Evolutionary conservation across 1,140 invertebrate genomes (phyloP).

Genomic region (Hormaphis cornu): DNA sequence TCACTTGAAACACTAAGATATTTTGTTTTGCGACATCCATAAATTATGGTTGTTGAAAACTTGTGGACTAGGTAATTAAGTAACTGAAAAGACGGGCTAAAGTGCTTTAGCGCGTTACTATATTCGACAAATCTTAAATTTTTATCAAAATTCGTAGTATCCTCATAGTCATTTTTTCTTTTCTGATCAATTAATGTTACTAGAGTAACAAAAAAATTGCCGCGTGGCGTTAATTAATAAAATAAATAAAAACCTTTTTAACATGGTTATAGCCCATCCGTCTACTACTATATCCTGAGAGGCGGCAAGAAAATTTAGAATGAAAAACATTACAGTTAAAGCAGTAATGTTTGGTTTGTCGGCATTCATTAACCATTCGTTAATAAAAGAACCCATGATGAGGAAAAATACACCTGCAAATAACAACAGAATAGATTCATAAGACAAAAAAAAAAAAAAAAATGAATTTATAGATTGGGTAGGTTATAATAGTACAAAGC

Average conservation of each 20-base stretch:
- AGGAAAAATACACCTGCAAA: constrained; percentile 58
- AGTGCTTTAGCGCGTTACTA: too few species aligned
- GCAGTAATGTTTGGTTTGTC: constrained; percentile 61
- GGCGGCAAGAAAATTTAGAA: constrained; percentile 83
- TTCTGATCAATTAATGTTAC: too few species aligned
- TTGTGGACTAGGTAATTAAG: too few species aligned
- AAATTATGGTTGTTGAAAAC: too few species aligned
- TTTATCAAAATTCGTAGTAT: too few species aligned
- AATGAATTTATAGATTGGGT: not conserved
- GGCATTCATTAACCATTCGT: not conserved
- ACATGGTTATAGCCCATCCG: constrained; percentile 98
- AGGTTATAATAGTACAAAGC: too few species aligned
- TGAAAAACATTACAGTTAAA: constrained; percentile 56
- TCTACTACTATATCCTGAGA: constrained; percentile 99
- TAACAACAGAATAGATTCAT: not conserved
- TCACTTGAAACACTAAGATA: too few species aligned
- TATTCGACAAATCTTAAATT: too few species aligned
- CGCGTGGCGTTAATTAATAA: too few species aligned
- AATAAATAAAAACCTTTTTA: constrained; percentile 61
- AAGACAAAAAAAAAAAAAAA: not conserved
- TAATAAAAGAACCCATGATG: not conserved
- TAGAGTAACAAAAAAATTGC: not conserved
- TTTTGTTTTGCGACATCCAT: too few species aligned
- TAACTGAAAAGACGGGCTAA: too few species aligned
- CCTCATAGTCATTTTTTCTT: too few species aligned